A percentile compares a stretch with the other conserved stretches of the same genome.
Conservation (phyloP, 2,888 invertebrate genomes). For the Melipona bicolor region DNA sequence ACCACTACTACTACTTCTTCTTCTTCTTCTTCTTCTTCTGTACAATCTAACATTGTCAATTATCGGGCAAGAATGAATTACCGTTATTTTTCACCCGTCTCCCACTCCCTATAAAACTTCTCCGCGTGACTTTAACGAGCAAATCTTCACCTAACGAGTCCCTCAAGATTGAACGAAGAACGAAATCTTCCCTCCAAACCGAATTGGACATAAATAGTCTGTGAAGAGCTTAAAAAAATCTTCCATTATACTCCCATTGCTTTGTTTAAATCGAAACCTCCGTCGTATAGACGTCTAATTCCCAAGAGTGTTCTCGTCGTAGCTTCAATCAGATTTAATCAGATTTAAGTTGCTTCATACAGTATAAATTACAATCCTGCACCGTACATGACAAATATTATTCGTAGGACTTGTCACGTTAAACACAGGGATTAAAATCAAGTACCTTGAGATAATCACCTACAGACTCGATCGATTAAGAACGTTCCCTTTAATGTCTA, state of each 20-base stretch:
- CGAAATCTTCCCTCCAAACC: constrained; percentile 5
- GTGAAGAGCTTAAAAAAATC: neutral
- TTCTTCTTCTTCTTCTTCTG: constrained; percentile 5
- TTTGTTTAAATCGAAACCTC: neutral
- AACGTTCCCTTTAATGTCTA: no score
- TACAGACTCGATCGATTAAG: no score
- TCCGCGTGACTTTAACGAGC: constrained; percentile 52
- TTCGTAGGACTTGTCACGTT: no score
- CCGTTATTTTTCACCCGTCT: constrained; percentile 50
- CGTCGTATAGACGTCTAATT: neutral
- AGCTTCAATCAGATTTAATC: no score
- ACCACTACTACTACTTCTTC: neutral
- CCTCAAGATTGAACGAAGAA: constrained; percentile 25
- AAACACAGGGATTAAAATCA: no score
- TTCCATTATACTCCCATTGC: neutral
- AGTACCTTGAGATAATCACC: no score
- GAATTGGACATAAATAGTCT: constrained; percentile 4
- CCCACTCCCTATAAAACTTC: constrained; percentile 28
- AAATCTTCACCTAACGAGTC: constrained; percentile 37
- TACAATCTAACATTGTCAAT: constrained; percentile 56
- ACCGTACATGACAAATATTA: no score
- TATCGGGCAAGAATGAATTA: constrained; percentile 56
- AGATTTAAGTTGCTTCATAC: no score
- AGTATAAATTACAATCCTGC: no score
- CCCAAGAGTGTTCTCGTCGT: neutral